Evolutionary conservation across 2,888 invertebrate genomes (phyloP).

Genomic region (Odontocerum albicorne): DNA sequence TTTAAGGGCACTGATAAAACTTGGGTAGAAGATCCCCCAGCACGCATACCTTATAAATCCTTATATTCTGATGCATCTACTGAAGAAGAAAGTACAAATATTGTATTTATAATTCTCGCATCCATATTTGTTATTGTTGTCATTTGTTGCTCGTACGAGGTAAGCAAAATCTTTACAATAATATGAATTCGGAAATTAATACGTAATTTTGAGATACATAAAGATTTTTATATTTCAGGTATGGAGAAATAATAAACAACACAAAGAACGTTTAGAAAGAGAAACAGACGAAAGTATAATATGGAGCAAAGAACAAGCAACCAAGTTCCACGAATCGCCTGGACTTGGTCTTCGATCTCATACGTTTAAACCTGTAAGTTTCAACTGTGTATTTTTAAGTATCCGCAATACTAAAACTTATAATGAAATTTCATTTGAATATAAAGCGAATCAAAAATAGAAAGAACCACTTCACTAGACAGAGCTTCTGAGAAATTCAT

Average conservation of each 20-base stretch:
- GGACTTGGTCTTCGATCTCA: conserved; percentile 47
- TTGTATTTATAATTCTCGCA: conserved; percentile 78
- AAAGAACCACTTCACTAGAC: too few relatives aligned
- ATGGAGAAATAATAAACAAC: conserved; percentile 74
- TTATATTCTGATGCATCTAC: conserved; percentile 71
- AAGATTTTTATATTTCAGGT: conserved; percentile 47
- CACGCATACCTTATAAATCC: conserved; percentile 73
- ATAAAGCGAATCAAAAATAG: not conserved
- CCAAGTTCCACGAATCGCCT: conserved; percentile 65
- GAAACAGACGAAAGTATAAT: conserved; percentile 77
- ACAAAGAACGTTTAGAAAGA: conserved; percentile 70
- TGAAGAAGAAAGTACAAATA: conserved; percentile 79
- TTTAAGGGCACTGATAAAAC: conserved; percentile 72
- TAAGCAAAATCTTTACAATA: conserved; percentile 45
- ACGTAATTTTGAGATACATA: not conserved
- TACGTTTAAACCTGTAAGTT: conserved; percentile 56
- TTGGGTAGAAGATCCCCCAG: conserved; percentile 85
- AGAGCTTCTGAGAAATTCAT: too few relatives aligned
- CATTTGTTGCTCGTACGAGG: conserved; percentile 69
- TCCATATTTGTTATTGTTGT: conserved; percentile 73
- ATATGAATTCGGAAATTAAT: too few relatives aligned
- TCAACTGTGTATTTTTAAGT: not conserved
- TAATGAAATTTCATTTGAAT: not conserved
- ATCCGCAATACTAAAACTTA: not conserved
- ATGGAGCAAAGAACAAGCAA: conserved; percentile 73